Conservation (phyloP, 2,113 vertebrate genomes). For the Nesoenas mayeri region DNA sequence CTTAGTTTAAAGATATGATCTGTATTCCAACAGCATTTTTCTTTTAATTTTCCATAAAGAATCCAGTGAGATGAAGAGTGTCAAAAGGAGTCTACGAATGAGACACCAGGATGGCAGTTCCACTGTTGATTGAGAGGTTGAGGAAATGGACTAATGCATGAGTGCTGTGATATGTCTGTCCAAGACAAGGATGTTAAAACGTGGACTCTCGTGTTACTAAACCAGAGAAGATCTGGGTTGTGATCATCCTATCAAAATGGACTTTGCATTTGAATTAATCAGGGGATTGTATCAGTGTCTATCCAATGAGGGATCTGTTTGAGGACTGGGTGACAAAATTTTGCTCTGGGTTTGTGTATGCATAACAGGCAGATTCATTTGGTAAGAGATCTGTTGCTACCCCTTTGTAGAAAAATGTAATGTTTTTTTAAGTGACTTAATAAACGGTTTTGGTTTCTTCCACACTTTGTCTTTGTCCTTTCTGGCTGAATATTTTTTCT, state of each 20-base stretch:
- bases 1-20: slow-evolving; percentile 74
- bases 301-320: slow-evolving; percentile 32
- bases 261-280: slow-evolving; percentile 69
- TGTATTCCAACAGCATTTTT: slow-evolving; percentile 88
- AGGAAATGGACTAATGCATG: slow-evolving; percentile 78
- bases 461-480: slow-evolving; percentile 74
- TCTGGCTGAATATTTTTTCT: slow-evolving; percentile 41
- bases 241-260: slow-evolving; percentile 64
- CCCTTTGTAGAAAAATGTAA: slow-evolving; percentile 60
- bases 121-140: slow-evolving; percentile 75
- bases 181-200: slow-evolving; percentile 76
- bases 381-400: slow-evolving; percentile 40
- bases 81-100: slow-evolving; percentile 89
- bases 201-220: slow-evolving; percentile 72
- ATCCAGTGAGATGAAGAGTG: slow-evolving; percentile 86
- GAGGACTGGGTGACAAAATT: slow-evolving; percentile 17
- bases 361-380: slow-evolving; percentile 37
- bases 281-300: slow-evolving; percentile 39
- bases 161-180: slow-evolving; percentile 74
- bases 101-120: slow-evolving; percentile 89
- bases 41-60: slow-evolving; percentile 94
- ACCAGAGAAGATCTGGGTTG: slow-evolving; percentile 77
- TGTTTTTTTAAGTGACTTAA: slow-evolving; percentile 68
- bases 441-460: slow-evolving; percentile 77
- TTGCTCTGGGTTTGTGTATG: neutral